Percentiles rank a stretch among this genome's conserved stretches.
phyloP scores from a whole-genome alignment of 2,888 invertebrate genomes.

The Mythimna lalbum region DNA sequence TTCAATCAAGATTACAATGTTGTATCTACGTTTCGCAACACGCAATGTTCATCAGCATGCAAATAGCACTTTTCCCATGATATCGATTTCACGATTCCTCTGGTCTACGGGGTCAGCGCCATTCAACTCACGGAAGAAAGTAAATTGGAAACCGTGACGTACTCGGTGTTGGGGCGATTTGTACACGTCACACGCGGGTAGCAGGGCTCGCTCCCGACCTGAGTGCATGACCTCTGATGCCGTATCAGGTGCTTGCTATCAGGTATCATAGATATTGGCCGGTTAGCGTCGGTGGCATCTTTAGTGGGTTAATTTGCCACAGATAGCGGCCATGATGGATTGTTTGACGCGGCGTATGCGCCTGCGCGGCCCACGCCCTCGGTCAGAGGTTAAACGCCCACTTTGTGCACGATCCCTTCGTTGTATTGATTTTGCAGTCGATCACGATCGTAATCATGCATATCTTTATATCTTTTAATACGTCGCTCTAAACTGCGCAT shows the following conservation, averaged over 20 bases:
- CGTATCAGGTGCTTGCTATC: slow-evolving; percentile 48
- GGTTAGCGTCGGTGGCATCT: slow-evolving; percentile 77
- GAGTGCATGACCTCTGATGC: slow-evolving; percentile 57
- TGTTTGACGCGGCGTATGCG: slow-evolving; percentile 83
- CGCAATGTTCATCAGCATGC: slow-evolving; percentile 69
- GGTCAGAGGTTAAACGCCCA: slow-evolving; percentile 88
- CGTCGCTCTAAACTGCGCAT: slow-evolving; percentile 56
- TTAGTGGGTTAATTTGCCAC: slow-evolving; percentile 85
- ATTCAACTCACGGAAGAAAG: slow-evolving; percentile 80
- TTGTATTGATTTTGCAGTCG: slow-evolving; percentile 87
- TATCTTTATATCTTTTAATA: slow-evolving; percentile 75
- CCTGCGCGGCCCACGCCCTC: slow-evolving; percentile 79
- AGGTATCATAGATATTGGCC: slow-evolving; percentile 70
- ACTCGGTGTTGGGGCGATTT: slow-evolving; percentile 80
- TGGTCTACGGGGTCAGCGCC: slow-evolving; percentile 77
- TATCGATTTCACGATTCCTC: slow-evolving; percentile 78
- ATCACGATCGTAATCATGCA: slow-evolving; percentile 81
- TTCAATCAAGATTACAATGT: slow-evolving; percentile 40
- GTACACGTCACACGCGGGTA: slow-evolving; percentile 83
- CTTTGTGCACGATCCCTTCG: slow-evolving; percentile 86
- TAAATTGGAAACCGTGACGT: slow-evolving; percentile 86
- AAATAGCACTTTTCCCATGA: slow-evolving; percentile 77
- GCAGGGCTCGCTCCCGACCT: slow-evolving; percentile 66
- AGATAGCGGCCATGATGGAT: slow-evolving; percentile 86
- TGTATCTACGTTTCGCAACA: slow-evolving; percentile 35